Conservation (phyloP, 2,888 invertebrate genomes). For the Aphrophora alni region DNA sequence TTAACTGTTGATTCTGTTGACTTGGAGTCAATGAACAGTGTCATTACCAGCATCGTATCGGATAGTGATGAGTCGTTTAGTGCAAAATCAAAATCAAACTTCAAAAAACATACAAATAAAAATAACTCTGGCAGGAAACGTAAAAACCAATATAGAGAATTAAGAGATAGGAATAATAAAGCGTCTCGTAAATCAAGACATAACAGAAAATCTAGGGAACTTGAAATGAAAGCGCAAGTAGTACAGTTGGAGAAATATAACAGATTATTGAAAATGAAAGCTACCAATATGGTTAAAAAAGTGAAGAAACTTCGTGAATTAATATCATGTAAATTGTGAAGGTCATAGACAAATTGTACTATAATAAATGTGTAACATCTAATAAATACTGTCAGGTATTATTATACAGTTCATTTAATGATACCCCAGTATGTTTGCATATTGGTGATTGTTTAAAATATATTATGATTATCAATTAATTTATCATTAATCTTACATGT, state of each 20-base stretch:
- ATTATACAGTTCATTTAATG: background rate
- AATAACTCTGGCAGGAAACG: background rate
- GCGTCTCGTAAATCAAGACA: slow-evolving; percentile 76
- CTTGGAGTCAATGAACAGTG: slow-evolving; percentile 19
- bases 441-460: too few species aligned
- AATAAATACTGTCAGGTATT: background rate
- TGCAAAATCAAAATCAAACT: background rate
- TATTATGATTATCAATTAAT: background rate
- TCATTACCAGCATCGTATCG: slow-evolving; percentile 2
- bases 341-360: slow-evolving; percentile 46
- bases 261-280: slow-evolving; percentile 67
- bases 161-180: slow-evolving; percentile 79
- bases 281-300: slow-evolving; percentile 71
- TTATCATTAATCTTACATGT: background rate
- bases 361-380: background rate
- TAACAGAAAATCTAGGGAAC: slow-evolving; percentile 69
- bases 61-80: background rate
- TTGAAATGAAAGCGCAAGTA: slow-evolving; percentile 63
- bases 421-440: too few species aligned
- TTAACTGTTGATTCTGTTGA: slow-evolving; percentile 2
- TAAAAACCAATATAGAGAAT: slow-evolving; percentile 66
- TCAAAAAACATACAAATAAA: background rate
- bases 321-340: slow-evolving; percentile 70
- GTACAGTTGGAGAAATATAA: slow-evolving; percentile 68
- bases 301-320: slow-evolving; percentile 69